Percentiles rank a stretch among this genome's conserved stretches.
Conservation (phyloP, 1,140 invertebrate genomes). For the Helicorthomorpha holstii region DNA sequence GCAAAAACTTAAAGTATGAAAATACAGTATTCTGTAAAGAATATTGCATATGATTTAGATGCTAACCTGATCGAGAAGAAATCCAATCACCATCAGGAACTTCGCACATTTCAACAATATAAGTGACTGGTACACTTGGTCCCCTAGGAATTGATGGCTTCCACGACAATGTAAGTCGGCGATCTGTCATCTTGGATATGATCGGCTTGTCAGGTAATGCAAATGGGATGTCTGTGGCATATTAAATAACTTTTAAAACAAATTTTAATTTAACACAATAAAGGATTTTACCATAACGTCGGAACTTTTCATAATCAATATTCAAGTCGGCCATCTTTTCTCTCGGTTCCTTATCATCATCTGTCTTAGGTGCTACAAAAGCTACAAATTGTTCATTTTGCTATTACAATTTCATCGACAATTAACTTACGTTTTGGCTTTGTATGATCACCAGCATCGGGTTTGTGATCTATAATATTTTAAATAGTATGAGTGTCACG, state of each 20-base stretch:
- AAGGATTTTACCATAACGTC: slow-evolving; percentile 20
- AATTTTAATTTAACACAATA: background rate
- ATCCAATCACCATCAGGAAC: slow-evolving; percentile 76
- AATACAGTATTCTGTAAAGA: too few species aligned
- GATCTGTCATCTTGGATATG: slow-evolving; percentile 71
- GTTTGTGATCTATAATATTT: too few species aligned
- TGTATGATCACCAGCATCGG: background rate
- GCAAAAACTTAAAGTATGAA: too few species aligned
- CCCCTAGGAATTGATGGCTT: slow-evolving; percentile 67
- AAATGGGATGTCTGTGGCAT: slow-evolving; percentile 43
- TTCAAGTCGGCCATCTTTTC: slow-evolving; percentile 50
- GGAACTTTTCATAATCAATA: slow-evolving; percentile 63
- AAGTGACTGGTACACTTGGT: slow-evolving; percentile 68
- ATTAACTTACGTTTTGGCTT: background rate
- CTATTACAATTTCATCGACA: background rate
- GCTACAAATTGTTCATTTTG: background rate
- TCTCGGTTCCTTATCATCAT: background rate
- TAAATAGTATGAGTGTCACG: too few species aligned
- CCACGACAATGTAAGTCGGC: slow-evolving; percentile 72
- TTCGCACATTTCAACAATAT: slow-evolving; percentile 84
- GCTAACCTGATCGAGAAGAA: slow-evolving; percentile 46
- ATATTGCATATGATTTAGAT: background rate
- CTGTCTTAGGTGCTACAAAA: background rate
- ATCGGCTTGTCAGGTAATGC: slow-evolving; percentile 71
- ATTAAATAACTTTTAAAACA: background rate